These are phyloP conservation scores for Oncorhynchus keta DNA, from an alignment of 2,113 vertebrate species.

Conservation along the genomic window DNA sequence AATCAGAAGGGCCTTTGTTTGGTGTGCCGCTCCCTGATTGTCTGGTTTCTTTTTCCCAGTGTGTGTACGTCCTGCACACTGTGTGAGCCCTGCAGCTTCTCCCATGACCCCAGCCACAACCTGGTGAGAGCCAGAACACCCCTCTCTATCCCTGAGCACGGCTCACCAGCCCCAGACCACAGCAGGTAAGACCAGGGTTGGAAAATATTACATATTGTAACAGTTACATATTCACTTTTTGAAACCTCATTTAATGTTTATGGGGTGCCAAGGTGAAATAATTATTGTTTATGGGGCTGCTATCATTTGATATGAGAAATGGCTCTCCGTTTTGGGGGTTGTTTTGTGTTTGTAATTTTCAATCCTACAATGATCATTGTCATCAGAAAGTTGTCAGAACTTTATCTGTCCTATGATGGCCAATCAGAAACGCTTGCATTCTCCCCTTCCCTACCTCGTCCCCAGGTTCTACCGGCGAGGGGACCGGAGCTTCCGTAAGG, in stretches of 20 bases:
- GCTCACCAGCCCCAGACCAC: slow-evolving; percentile 74
- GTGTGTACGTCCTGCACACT: slow-evolving; percentile 88
- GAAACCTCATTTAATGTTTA: too few relatives aligned
- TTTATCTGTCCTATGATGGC: background rate
- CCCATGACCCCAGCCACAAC: slow-evolving; percentile 86
- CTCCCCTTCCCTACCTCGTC: background rate
- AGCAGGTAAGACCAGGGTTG: slow-evolving; percentile 63
- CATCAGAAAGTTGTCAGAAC: too few relatives aligned
- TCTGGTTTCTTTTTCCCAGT: slow-evolving; percentile 60
- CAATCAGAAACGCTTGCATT: background rate
- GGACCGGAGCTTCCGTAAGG: slow-evolving; percentile 91
- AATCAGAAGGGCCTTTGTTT: background rate
- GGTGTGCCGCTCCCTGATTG: background rate
- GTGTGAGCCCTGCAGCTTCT: slow-evolving; percentile 86
- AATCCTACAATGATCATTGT: too few relatives aligned
- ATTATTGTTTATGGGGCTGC: too few relatives aligned
- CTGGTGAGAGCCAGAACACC: slow-evolving; percentile 88
- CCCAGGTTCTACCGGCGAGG: slow-evolving; percentile 89
- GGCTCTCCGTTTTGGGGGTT: slow-evolving; percentile 42
- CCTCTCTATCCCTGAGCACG: slow-evolving; percentile 76
- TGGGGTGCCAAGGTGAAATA: too few relatives aligned
- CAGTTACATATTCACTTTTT: too few relatives aligned
- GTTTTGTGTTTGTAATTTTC: too few relatives aligned
- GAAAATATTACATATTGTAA: too few relatives aligned
- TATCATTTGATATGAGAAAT: too few relatives aligned